Base-by-base conservation (phyloP, 2,888 invertebrate genomes). In the Anodontia alba region DNA sequence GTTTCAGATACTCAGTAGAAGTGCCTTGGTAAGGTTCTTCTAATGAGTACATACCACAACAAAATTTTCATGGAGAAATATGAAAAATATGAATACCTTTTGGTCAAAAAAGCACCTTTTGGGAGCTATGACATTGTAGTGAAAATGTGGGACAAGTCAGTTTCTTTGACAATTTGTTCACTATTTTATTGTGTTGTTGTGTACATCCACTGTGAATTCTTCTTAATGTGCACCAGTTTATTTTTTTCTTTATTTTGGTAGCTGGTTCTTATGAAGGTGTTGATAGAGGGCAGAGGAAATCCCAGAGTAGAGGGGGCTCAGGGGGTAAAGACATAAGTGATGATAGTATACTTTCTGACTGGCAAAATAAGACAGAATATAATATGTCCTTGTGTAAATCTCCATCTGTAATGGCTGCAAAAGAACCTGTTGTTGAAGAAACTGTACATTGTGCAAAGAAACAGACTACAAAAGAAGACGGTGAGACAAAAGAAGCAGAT, bases 281-380 rank as follows among this genome's bases (percentile, higher is more conserved):
- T 67, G 81, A 69, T 67, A 49, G 73, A 78, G 73, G 33, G 42
- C 73, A 78, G 76, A 77, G 72, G 71, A 66, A 77, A 84, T 77
- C 84, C 77, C 81, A 81, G 81, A 71, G 78, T 77, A 80, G 81
- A 78, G 80, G 46, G 78, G 78, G 75, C 62, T 29, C 68, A 49
- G 74, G 73, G 79, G 46, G 36, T n/a, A 67, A 26, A 57, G 77
- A 74, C 54, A 71, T 54, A 67, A 67, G 68, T 42, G 71, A 54
- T 73, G 73, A 46, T 29, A 54, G 38, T 51, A 26, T 0, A 42
- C 15, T n/a, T 8, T 1, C 1, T 31, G 33, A 31, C 20, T 5
- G 8, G 36, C 10, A 10, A 7, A 10, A 26, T 57, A 8, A 57
- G 29, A 10, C 57, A 26, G 29, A 57, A 29, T 57, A 7, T 57